Conservation (phyloP, 2,888 invertebrate genomes). For the Cephus pygmeus region DNA sequence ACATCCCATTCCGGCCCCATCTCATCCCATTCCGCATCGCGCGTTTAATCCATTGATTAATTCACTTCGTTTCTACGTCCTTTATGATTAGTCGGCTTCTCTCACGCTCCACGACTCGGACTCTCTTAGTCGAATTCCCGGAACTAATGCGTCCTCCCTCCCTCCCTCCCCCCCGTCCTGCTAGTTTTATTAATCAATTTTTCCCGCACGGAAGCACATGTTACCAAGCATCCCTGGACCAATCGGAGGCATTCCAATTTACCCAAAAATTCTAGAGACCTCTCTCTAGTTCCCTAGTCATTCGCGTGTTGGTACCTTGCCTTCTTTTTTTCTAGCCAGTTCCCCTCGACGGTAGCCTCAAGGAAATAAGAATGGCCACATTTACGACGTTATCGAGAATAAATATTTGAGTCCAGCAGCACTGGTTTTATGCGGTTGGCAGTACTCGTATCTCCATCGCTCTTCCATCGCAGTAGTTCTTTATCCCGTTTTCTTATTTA, state of each 20-base stretch:
- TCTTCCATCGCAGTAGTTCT: not conserved
- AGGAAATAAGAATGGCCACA: constrained; percentile 1
- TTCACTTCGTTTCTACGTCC: constrained; percentile 58
- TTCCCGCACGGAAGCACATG: constrained; percentile 31
- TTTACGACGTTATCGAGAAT: constrained; percentile 38
- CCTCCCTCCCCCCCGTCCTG: constrained; percentile 31
- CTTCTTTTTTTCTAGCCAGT: not conserved
- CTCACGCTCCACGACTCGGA: constrained; percentile 19
- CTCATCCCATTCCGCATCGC: constrained; percentile 30
- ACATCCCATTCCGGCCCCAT: constrained; percentile 14
- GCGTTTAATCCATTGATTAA: constrained; percentile 63
- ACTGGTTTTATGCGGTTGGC: not conserved
- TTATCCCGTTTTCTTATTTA: not conserved
- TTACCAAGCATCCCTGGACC: not conserved
- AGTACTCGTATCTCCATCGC: not conserved
- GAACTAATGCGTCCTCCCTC: constrained; percentile 46
- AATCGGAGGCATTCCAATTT: not conserved
- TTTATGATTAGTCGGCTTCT: constrained; percentile 55
- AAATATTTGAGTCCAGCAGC: constrained; percentile 43
- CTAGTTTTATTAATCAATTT: constrained; percentile 51
- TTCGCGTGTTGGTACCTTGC: not conserved
- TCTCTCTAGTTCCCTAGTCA: not conserved
- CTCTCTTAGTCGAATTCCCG: constrained; percentile 23
- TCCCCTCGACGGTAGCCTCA: not conserved
- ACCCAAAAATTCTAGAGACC: not conserved